phyloP scores from a whole-genome alignment of 2,113 vertebrate species.

The Pachyramphus minor region DNA sequence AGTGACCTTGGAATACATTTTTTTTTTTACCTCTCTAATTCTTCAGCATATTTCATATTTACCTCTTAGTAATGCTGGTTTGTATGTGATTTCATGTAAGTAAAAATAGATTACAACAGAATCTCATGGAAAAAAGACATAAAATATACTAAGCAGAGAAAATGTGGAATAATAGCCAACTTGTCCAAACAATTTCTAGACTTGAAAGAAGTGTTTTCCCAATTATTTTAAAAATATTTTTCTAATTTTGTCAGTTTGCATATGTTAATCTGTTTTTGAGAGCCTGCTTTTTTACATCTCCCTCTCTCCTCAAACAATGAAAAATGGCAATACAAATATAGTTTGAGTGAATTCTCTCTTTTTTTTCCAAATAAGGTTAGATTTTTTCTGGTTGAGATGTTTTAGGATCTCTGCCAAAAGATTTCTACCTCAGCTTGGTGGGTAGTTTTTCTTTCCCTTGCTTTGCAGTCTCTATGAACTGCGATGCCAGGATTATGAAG shows the following conservation, averaged over 20 bases:
- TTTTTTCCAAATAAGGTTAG: conserved; percentile 25
- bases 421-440: background rate
- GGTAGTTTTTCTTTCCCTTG: background rate
- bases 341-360: background rate
- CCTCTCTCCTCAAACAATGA: background rate
- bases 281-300: background rate
- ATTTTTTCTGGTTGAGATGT: background rate
- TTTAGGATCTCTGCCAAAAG: conserved; percentile 22
- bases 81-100: background rate
- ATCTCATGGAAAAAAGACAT: background rate
- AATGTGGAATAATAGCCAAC: background rate
- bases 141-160: background rate
- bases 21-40: background rate
- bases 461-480: background rate
- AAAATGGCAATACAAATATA: background rate
- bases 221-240: background rate
- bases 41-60: background rate
- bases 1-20: background rate
- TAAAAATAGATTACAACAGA: background rate
- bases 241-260: background rate
- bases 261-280: background rate
- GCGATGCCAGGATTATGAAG: background rate
- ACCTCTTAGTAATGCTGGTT: background rate
- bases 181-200: background rate
- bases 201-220: background rate